phyloP scores from a whole-genome alignment of 2,888 invertebrate species.

The Drosophila neutralis region DNA sequence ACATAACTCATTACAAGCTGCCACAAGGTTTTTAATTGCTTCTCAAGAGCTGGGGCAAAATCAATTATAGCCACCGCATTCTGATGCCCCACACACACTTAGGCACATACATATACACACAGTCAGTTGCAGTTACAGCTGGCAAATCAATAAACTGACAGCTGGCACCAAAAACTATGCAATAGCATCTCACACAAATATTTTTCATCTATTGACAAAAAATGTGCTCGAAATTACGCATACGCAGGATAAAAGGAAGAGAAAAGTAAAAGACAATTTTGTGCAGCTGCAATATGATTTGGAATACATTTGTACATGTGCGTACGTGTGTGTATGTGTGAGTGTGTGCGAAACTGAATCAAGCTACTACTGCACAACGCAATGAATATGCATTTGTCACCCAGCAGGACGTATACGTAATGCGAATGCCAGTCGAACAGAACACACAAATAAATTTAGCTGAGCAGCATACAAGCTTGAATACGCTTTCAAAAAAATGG shows the following conservation, averaged over 20 bases:
- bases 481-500: constrained; percentile 2
- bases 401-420: constrained; percentile 39
- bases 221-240: constrained; percentile 43
- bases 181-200: constrained; percentile 41
- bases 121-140: constrained; percentile 19
- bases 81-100: constrained; percentile 1
- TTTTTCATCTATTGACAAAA: constrained; percentile 54
- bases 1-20: constrained; percentile 37
- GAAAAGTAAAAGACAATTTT: constrained; percentile 18
- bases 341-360: constrained; percentile 13
- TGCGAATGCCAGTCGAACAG: background rate
- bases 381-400: constrained; percentile 34
- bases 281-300: constrained; percentile 30
- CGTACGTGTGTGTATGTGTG: background rate
- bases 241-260: constrained; percentile 29
- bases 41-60: constrained; percentile 34
- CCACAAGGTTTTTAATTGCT: constrained; percentile 49
- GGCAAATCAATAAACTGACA: constrained; percentile 53
- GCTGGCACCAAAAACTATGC: constrained; percentile 31
- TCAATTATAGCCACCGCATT: constrained; percentile 42
- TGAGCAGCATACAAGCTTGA: background rate
- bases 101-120: constrained; percentile 1
- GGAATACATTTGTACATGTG: background rate
- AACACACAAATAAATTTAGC: constrained; percentile 8
- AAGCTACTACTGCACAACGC: constrained; percentile 11